Conservation (phyloP, 2,888 invertebrate genomes). For the Lysandra coridon region DNA sequence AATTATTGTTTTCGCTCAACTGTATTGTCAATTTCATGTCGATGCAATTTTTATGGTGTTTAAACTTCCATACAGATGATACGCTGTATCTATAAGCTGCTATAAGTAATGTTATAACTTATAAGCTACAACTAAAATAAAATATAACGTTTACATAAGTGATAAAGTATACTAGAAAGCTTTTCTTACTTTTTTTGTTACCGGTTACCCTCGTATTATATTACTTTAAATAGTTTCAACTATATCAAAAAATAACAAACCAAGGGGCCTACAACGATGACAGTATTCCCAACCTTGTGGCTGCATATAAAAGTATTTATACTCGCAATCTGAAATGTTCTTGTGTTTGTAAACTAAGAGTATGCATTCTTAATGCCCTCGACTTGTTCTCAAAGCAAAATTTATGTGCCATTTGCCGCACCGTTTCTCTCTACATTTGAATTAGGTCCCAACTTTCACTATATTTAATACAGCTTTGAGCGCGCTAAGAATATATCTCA, state of each 20-base stretch:
- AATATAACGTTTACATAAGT: not conserved
- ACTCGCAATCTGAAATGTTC: constrained; percentile 31
- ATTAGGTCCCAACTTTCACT: constrained; percentile 58
- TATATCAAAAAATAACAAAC: not conserved
- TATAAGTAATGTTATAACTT: no score
- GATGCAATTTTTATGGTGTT: not conserved
- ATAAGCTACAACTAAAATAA: no score
- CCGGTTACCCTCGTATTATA: no score
- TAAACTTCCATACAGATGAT: not conserved
- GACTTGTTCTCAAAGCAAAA: constrained; percentile 66
- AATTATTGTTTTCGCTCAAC: constrained; percentile 21
- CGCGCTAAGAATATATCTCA: constrained; percentile 52
- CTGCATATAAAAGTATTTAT: constrained; percentile 26
- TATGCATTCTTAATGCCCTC: constrained; percentile 67
- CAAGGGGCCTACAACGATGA: not conserved
- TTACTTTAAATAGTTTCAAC: not conserved
- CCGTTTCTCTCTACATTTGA: constrained; percentile 58
- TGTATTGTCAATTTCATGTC: constrained; percentile 6
- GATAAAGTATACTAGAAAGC: not conserved
- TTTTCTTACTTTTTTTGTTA: no score
- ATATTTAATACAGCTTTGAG: constrained; percentile 34
- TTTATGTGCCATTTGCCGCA: constrained; percentile 70
- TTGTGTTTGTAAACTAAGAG: constrained; percentile 48
- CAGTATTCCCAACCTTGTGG: not conserved
- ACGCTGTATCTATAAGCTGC: no score